These are phyloP conservation scores for Cosmia trapezina DNA, from an alignment of 2,888 invertebrate genomes.

Conservation along the genomic window DNA sequence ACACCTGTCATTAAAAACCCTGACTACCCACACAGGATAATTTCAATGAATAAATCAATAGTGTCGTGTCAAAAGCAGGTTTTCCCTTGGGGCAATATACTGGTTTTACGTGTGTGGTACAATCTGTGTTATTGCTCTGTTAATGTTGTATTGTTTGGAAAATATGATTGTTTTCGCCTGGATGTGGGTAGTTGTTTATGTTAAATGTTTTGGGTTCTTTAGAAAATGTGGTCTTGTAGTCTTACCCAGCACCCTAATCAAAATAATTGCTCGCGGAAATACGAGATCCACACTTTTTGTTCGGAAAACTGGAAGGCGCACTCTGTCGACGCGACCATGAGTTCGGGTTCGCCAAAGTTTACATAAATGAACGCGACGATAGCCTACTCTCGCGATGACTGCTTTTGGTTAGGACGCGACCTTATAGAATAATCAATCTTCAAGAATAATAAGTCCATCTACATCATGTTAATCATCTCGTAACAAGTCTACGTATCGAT, in stretches of 20 bases:
- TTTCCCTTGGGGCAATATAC: slow-evolving; percentile 77
- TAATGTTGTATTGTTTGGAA: slow-evolving; percentile 56
- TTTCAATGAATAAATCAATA: slow-evolving; percentile 77
- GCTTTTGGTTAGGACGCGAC: too few species aligned
- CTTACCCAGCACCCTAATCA: neutral
- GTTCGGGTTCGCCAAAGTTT: too few species aligned
- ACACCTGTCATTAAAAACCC: slow-evolving; percentile 62
- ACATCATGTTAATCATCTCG: neutral
- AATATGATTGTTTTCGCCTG: slow-evolving; percentile 39
- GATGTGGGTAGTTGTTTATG: slow-evolving; percentile 8
- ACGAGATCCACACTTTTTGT: too few species aligned
- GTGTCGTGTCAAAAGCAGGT: slow-evolving; percentile 73
- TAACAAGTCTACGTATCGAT: neutral
- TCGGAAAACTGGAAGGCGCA: neutral
- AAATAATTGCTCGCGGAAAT: neutral
- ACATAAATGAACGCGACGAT: too few species aligned
- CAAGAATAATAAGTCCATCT: neutral
- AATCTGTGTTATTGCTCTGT: slow-evolving; percentile 49
- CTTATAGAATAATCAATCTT: too few species aligned
- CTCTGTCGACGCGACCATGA: too few species aligned
- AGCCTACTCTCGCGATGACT: too few species aligned
- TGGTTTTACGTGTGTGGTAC: slow-evolving; percentile 50
- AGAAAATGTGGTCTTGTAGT: neutral
- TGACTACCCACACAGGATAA: slow-evolving; percentile 59
- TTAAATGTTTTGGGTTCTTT: neutral